Evolutionary conservation across 2,797 vertebrate species (phyloP), one percentile per base, ranked within the genome.

Genomic region (Amphiprion clarkii): DNA sequence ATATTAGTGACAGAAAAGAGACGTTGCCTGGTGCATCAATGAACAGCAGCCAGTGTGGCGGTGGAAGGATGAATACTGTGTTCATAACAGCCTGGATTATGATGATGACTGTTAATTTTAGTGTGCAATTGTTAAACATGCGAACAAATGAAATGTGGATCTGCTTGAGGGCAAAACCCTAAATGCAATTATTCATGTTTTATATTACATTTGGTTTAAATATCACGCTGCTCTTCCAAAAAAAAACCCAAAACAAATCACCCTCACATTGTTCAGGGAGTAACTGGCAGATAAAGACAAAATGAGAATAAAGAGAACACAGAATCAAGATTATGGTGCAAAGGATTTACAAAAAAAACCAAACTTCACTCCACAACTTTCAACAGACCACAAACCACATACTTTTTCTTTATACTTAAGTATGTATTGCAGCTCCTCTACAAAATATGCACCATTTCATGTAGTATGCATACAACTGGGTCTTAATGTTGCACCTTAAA

Each of bases 41-140:
- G 51, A 82, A 75, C 44, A 74, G 25, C 48, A 53, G 23, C 33
- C 3, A 40, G 46, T 19, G 14, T 9, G 59, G 52, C 42, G 40
- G 56, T 69, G 25, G 55, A 52, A 79, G 72, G 56, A 82, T 62
- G 68, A 74, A 65, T 72, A 71, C 56, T 75, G 55, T 83, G 31
- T 44, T 42, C 8, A 67, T 23, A 81, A 85, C 48, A 77, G 33
- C 19, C 17, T 6, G 1, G n/a, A 12, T 61, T 29, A 58, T 44
- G 58, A 71, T 67, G 54, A 63, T 44, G 19, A 0, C 31, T 69
- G 21, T 25, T 59, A 64, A 73, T 68, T 78, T 29, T 75, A 14
- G 51, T 6, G 44, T 6, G 29, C 5, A 3, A 3, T 60, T 81
- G 44, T 75, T 67, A 48, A 48, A 58, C 6, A 67, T 52, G n/a